A percentile compares a stretch with the other conserved stretches of the same genome.
Conservation (phyloP, 2,888 invertebrate species). For the Cancer borealis region DNA sequence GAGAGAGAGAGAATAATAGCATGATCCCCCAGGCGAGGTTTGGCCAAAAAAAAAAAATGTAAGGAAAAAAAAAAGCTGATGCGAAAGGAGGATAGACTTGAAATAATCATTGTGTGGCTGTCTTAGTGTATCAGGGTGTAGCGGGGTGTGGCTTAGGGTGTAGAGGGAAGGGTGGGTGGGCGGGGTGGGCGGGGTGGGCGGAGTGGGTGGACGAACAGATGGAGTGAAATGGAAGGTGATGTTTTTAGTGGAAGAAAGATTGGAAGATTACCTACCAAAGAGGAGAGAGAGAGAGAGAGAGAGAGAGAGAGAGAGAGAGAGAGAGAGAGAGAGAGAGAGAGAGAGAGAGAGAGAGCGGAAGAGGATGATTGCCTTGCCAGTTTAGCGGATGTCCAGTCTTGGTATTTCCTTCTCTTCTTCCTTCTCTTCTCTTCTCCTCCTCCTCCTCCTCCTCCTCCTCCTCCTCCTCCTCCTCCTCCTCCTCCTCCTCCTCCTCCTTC, state of each 20-base stretch:
- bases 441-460: constrained; percentile 1
- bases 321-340: constrained; percentile 13
- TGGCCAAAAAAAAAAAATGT: not conserved
- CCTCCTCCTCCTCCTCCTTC: not conserved
- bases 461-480: constrained; percentile 10
- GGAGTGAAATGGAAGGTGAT: not conserved
- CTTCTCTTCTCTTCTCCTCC: not conserved
- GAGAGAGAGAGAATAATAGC: constrained; percentile 21
- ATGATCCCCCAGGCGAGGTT: not conserved
- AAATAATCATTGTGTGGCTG: not conserved
- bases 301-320: constrained; percentile 20
- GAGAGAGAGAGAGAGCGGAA: constrained; percentile 58
- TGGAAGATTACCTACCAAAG: not conserved
- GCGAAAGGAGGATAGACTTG: not conserved
- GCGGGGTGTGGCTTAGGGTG: not conserved
- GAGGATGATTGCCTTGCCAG: constrained; percentile 61
- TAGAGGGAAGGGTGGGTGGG: not conserved
- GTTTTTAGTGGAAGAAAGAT: no score
- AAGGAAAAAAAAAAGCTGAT: not conserved
- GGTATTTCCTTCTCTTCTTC: constrained; percentile 63
- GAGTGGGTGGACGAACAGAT: not conserved
- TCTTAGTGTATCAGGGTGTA: not conserved
- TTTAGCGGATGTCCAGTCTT: constrained; percentile 69
- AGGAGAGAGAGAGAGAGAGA: constrained; percentile 46
- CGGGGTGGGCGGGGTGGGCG: not conserved